phyloP scores from a whole-genome alignment of 1,140 invertebrate species.

The Rhagoletis zephyria region DNA sequence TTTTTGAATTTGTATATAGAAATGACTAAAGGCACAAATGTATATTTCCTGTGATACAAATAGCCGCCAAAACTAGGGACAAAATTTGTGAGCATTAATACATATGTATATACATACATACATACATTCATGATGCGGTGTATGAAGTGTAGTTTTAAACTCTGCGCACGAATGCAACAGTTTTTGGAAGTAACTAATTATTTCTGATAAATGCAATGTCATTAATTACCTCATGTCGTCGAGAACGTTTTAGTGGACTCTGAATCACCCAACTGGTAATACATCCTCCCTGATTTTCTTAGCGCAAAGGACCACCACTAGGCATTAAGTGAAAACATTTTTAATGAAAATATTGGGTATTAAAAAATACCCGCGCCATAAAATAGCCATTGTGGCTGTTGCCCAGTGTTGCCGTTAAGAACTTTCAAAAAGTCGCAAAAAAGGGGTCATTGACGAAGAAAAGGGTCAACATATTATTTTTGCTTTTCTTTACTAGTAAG shows the following conservation, averaged over 20 bases:
- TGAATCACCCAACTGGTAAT: neutral
- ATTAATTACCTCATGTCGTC: constrained; percentile 41
- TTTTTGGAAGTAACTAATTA: neutral
- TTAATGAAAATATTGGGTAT: too few relatives aligned
- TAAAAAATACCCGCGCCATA: too few relatives aligned
- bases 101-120: neutral
- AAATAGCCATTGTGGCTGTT: too few relatives aligned
- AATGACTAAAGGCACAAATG: neutral
- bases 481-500: too few relatives aligned
- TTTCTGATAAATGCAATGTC: neutral
- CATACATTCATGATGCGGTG: too few relatives aligned
- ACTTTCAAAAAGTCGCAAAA: too few relatives aligned
- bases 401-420: too few relatives aligned
- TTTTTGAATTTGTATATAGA: too few relatives aligned
- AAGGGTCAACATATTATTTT: too few relatives aligned
- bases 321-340: too few relatives aligned
- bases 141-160: neutral
- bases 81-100: neutral
- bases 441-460: too few relatives aligned
- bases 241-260: neutral
- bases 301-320: too few relatives aligned
- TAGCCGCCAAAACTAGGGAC: neutral
- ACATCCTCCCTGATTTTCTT: neutral
- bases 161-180: neutral
- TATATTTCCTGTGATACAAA: neutral